Percentiles rank a stretch among this genome's conserved stretches.
phyloP scores from a whole-genome alignment of 2,797 vertebrate genomes.

The Bradypodion pumilum region DNA sequence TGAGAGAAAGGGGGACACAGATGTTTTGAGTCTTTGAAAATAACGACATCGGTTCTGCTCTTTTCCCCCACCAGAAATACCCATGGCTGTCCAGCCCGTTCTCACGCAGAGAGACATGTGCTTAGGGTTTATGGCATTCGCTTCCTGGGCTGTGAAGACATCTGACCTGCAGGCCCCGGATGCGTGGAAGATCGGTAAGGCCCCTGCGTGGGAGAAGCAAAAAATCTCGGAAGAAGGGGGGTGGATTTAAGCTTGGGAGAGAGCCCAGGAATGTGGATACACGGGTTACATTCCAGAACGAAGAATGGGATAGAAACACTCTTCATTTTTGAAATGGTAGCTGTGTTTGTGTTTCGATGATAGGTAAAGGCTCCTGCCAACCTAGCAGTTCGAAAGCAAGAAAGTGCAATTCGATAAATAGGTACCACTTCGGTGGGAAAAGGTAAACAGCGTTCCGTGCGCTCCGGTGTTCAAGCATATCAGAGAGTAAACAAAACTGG shows the following conservation, averaged over 20 bases:
- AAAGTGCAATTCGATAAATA: too few species aligned
- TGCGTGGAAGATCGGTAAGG: constrained; percentile 93
- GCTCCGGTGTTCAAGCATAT: too few species aligned
- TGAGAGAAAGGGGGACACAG: not conserved
- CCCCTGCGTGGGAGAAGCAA: not conserved
- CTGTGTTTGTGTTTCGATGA: too few species aligned
- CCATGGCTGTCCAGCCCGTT: constrained; percentile 18
- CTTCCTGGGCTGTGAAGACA: constrained; percentile 94
- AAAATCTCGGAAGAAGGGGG: not conserved
- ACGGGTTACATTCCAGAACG: not conserved
- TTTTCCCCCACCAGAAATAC: constrained; percentile 52
- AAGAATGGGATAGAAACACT: not conserved
- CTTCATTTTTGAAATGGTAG: not conserved
- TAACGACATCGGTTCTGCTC: not conserved
- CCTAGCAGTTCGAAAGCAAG: too few species aligned
- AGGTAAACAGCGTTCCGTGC: too few species aligned
- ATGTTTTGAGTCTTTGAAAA: not conserved
- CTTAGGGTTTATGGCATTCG: constrained; percentile 93
- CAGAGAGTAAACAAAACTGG: too few species aligned
- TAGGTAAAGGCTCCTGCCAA: too few species aligned
- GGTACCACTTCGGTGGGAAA: too few species aligned
- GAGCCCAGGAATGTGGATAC: constrained; percentile 5
- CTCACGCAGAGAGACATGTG: constrained; percentile 90
- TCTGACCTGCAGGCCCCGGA: constrained; percentile 88
- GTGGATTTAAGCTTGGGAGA: accelerated